Conservation (phyloP, 1,140 invertebrate species). For the Luehdorfia chinensis region DNA sequence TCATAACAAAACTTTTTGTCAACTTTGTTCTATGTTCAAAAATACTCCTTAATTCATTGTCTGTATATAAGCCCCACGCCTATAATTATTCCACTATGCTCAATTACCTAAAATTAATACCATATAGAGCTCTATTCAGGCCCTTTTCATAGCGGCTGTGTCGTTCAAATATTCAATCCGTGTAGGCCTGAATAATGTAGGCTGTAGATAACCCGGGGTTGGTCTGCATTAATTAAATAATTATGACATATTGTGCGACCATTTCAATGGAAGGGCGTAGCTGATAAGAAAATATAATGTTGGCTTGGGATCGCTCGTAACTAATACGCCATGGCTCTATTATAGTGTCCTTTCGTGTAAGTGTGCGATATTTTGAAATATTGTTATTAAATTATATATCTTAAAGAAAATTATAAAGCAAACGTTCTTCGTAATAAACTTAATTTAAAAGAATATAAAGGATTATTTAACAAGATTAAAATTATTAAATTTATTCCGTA, state of each 20-base stretch:
- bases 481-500: no score
- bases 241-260: slow-evolving; percentile 73
- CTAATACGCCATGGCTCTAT: slow-evolving; percentile 11
- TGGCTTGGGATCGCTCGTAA: slow-evolving; percentile 18
- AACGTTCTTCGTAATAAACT: no score
- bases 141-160: slow-evolving; percentile 9
- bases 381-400: background rate
- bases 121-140: background rate
- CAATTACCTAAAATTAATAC: slow-evolving; percentile 14
- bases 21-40: no score
- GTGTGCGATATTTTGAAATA: background rate
- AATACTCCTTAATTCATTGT: no score
- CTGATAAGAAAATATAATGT: slow-evolving; percentile 60
- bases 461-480: no score
- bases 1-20: no score
- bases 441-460: no score
- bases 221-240: slow-evolving; percentile 69
- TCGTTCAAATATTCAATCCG: slow-evolving; percentile 42
- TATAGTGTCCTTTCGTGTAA: background rate
- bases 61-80: no score
- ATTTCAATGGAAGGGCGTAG: slow-evolving; percentile 60
- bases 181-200: slow-evolving; percentile 60
- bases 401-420: no score
- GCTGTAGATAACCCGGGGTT: slow-evolving; percentile 50
- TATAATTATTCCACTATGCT: background rate